A percentile compares a stretch with the other conserved stretches of the same genome.
phyloP scores from a whole-genome alignment of 2,113 vertebrate genomes.

The Hassar affinis region DNA sequence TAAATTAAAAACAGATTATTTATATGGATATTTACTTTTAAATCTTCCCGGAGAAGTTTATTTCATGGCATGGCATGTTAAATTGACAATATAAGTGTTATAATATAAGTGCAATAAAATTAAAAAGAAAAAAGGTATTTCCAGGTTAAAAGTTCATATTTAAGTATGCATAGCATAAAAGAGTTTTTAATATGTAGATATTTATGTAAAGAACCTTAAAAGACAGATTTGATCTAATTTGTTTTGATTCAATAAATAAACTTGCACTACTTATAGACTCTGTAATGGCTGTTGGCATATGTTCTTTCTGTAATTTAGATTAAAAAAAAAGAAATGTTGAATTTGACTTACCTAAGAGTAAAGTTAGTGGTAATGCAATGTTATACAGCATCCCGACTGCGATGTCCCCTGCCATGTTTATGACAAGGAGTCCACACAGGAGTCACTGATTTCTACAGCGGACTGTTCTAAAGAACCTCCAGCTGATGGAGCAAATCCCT shows the following conservation, averaged over 20 bases:
- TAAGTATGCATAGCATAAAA: background rate
- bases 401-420: constrained; percentile 61
- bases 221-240: background rate
- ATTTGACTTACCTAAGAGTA: constrained; percentile 68
- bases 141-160: background rate
- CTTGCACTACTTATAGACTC: background rate
- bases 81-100: background rate
- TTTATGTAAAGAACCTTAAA: background rate
- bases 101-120: background rate
- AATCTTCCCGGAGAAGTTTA: background rate
- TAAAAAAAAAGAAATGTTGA: constrained; percentile 1
- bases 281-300: background rate
- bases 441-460: constrained; percentile 24
- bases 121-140: background rate
- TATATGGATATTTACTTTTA: background rate
- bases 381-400: constrained; percentile 66
- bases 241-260: background rate
- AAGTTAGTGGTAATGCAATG: constrained; percentile 63
- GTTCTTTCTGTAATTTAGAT: background rate
- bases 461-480: constrained; percentile 49
- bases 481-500: constrained; percentile 53
- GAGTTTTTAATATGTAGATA: background rate
- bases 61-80: background rate
- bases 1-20: background rate
- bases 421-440: constrained; percentile 31